phyloP scores from a whole-genome alignment of 2,113 vertebrate genomes.

The Tinamus guttatus region DNA sequence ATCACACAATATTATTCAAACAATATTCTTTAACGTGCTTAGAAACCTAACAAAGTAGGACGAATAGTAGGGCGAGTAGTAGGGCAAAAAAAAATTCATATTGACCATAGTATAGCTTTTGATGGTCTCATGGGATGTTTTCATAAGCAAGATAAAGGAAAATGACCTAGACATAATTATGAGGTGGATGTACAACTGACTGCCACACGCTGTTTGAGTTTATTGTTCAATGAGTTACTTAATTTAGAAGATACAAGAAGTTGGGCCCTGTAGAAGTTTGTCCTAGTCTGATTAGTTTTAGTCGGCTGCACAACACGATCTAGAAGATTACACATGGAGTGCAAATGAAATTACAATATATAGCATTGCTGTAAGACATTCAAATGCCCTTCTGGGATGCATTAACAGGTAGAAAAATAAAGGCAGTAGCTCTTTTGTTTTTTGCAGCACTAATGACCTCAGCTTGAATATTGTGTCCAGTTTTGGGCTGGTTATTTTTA shows the following conservation, averaged over 20 bases:
- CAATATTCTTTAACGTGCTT: background rate
- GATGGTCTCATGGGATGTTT: background rate
- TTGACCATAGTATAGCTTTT: background rate
- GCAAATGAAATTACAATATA: background rate
- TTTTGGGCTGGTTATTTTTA: constrained; percentile 19
- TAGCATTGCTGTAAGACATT: background rate
- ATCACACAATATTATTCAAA: background rate
- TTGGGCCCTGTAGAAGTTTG: background rate
- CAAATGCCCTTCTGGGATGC: background rate
- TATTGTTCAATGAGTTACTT: background rate
- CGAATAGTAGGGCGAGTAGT: background rate
- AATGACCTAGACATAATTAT: background rate
- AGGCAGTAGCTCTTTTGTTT: background rate
- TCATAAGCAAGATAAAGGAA: background rate
- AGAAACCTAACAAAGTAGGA: background rate
- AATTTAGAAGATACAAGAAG: background rate
- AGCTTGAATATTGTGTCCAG: background rate
- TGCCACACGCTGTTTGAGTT: background rate
- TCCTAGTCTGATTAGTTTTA: background rate
- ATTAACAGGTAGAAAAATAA: constrained; percentile 7
- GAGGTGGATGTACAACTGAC: background rate
- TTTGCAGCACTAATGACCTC: background rate
- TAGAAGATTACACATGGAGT: background rate
- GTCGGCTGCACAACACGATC: background rate
- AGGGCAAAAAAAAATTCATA: background rate